Evolutionary conservation across 2,797 vertebrate genomes (phyloP).

Genomic region (Mareca strepera): DNA sequence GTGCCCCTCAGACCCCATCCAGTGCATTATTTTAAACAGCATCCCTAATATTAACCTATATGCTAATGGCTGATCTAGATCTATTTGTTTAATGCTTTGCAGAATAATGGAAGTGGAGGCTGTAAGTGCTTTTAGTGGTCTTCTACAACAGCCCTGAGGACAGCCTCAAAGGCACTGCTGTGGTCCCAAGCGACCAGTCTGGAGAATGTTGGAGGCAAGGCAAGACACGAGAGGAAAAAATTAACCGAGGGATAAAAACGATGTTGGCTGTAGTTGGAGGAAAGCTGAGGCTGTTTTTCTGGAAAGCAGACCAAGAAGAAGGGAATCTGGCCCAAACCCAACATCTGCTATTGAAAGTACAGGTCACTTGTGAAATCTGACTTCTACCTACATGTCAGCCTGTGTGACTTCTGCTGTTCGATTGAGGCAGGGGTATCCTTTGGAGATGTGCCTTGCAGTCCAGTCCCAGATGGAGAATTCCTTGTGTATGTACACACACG

Average conservation of each 20-base stretch:
- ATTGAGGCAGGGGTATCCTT: neutral
- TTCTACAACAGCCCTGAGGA: neutral
- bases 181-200: neutral
- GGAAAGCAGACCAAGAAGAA: neutral
- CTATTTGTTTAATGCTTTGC: neutral
- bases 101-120: neutral
- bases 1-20: neutral
- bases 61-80: neutral
- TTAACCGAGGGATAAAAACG: neutral
- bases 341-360: neutral
- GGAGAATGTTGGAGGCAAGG: accelerated
- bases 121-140: neutral
- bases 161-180: neutral
- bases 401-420: neutral
- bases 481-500: neutral
- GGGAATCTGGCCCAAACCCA: neutral
- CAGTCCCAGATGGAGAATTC: neutral
- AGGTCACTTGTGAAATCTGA: neutral
- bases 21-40: neutral
- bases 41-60: neutral
- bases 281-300: neutral
- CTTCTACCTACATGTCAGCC: neutral
- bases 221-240: neutral
- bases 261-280: neutral
- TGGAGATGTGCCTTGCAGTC: neutral